Base-by-base conservation (phyloP, 2,113 vertebrate genomes). In the Calyptommatus sinebrachiatus region DNA sequence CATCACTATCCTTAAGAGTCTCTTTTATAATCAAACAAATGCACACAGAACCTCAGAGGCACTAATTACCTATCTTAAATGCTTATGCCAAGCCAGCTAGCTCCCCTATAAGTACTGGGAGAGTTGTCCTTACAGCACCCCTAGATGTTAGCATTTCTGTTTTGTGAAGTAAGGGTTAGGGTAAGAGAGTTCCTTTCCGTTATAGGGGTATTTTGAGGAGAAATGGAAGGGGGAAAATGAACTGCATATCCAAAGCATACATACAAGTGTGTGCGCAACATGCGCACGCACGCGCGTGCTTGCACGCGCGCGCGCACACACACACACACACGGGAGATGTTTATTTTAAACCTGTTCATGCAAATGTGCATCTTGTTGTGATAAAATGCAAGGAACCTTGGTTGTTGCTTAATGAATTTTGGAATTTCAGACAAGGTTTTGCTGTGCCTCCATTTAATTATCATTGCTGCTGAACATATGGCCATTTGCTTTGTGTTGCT, bases 41-140 rank as follows among this genome's bases (percentile, higher is more conserved):
- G 31, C 11, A 16, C 71, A 68, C 29, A 68, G 48, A 60, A 62
- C 29, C 63, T 62, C 79, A 74, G 79, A 41, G 46, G 71, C 71
- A 74, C 72, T 80, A 73, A 80, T 67, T 80, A 57, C 71, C 63
- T 74, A 78, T 41, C 70, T 31, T 46, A 73, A 61, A 80, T 80
- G 41, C 77, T 79, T 71, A 71, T 63, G 62, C 35, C 53, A 71
- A 46, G 18, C 68, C 26, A 46, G 31, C 46, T 67, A 74, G 46
- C 31, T 68, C 46, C 62, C 63, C 24, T 66, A 18, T 18, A 41
- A 66, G 62, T 35, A 66, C 8, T 24, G 21, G 35, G n/a, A 22
- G 61, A 57, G 46, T 67, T 60, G 67, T 80, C 71, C 62, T 80
- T 7, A 12, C 9, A 80, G 62, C 62, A 74, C 46, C 26, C 50